Evolutionary conservation across 2,797 vertebrate species (phyloP), one percentile per base, ranked within the genome.

Genomic region (Lacerta bilineata): DNA sequence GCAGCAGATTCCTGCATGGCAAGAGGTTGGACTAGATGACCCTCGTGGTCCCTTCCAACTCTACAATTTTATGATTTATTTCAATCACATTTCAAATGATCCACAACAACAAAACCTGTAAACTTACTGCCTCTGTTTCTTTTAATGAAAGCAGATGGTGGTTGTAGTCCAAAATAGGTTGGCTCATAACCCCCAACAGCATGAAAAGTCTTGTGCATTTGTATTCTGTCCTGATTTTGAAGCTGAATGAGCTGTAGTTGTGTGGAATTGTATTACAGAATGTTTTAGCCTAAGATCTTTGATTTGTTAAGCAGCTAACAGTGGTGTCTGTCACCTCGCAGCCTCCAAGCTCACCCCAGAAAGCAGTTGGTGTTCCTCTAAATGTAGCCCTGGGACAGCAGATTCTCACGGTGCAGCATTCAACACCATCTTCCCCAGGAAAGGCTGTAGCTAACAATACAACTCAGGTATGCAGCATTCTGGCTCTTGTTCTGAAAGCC

Each of bases 321-420:
- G 98, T 98, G 94, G 98, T 98, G 29, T 98, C 98, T 1, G 97
- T 99, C 94, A 97, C 98, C 13, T 98, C 98, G 11, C 98, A 98
- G 85, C 97, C 97, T 90, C 96, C 98, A 84, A 98, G n/a, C 93
- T 96, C 98, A 76, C 96, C 98, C 39, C 98, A 98, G 97, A 99
- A 98, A 95, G 97, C 98, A 0, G 95, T 98, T 92, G 87, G 97
- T 2, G 95, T 99, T 90, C 98, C 98, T 0, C 96, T 98, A 90
- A 98, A 97, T 82, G 95, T 99, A 94, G 97, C 98, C 7, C 97
- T 99, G 61, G 97, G 98, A 86, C 98, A 98, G 96, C 98, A 98
- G 97, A 98, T 98, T 94, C 98, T 98, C 84, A 91, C 98, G 4
- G 97, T 98, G 89, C 98, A 98, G 80, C 98, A 98, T 96, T 94